Evolutionary conservation across 2,797 vertebrate species (phyloP), one percentile per base, ranked within the genome.

Genomic region (Hypotaenidia philippensis): DNA sequence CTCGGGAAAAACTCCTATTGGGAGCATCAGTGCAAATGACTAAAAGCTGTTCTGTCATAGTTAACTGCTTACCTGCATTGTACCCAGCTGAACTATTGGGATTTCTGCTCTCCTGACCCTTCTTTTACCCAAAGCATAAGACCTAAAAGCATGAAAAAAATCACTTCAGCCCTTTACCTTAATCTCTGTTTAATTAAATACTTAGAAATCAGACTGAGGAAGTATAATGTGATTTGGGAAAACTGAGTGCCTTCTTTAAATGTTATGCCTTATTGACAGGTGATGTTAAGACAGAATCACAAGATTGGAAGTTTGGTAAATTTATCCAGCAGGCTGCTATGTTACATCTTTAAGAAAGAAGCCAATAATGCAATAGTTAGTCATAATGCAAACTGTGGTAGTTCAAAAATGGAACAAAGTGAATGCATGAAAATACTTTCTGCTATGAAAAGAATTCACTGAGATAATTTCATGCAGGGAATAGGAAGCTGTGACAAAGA

Each of bases 101-200:
- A 76, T 75, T 75, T 70, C 63, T 52, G 14, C 8, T 80, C 45
- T 87, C 31, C 56, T 77, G 21, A 10, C 22, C 38, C 40, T 75
- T 72, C 65, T 15, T 47, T 79, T 88, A 88, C 8, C 13, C 29
- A 36, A 20, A 88, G 13, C 6, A 64, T 17, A 23, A 80, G 8
- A 72, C 22, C 20, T 88, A 76, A 56, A 47, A 83, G n/a, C 50
- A 89, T 12, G 11, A 75, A 92, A 74, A 74, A 92, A 75, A 76
- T 63, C 6, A 70, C 5, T 81, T 69, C 8, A 80, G 8, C 5
- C 9, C 4, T 6, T 4, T 90, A 29, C 69, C 23, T 14, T 34
- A 9, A 40, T 63, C 31, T 90, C 9, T 8, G 5, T 49, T 83
- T 70, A 83, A 72, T 74, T 75, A 17, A 81, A 15, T 38, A 77